These are phyloP conservation scores for Tichodroma muraria DNA, from an alignment of 2,113 vertebrate species.

Conservation along the genomic window DNA sequence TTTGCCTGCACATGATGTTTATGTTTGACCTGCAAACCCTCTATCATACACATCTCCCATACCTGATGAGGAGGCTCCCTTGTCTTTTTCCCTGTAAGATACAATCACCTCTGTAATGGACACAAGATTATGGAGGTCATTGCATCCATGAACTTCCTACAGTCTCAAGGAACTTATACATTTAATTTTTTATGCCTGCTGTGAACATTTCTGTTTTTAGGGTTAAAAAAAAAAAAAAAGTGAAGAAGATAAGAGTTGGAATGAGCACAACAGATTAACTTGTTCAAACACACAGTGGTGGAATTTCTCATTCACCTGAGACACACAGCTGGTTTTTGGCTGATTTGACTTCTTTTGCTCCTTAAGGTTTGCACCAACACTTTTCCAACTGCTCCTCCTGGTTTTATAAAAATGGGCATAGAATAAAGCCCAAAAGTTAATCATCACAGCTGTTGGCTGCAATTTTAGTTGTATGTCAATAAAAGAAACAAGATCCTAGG, in stretches of 20 bases:
- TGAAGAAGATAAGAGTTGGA: background rate
- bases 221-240: background rate
- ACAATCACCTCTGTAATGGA: background rate
- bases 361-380: background rate
- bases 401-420: background rate
- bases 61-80: background rate
- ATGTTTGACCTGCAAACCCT: background rate
- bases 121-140: background rate
- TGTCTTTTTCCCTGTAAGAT: background rate
- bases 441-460: background rate
- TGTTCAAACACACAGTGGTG: background rate
- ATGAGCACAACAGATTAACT: background rate
- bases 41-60: background rate
- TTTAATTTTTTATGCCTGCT: background rate
- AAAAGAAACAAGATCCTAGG: background rate
- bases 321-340: background rate
- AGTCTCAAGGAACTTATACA: background rate
- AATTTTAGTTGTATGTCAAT: background rate
- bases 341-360: background rate
- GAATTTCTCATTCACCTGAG: background rate
- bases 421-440: background rate
- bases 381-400: background rate
- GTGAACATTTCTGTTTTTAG: background rate
- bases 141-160: background rate
- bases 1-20: background rate